Conservation (phyloP, 2,113 vertebrate species). For the Agelaius phoeniceus region DNA sequence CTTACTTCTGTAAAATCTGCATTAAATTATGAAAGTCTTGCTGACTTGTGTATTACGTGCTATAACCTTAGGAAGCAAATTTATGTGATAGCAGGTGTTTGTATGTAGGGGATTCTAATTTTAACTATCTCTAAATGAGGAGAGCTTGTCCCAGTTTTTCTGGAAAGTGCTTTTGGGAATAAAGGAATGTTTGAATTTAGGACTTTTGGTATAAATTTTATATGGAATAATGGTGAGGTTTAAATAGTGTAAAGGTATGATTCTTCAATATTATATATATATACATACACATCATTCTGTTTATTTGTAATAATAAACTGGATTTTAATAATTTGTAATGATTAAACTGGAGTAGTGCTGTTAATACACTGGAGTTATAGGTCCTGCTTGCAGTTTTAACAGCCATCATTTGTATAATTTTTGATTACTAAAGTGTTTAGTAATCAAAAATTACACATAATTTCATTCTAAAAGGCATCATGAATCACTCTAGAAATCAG, state of each 20-base stretch:
- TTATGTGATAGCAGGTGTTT: slow-evolving; percentile 35
- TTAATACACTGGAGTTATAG: not conserved
- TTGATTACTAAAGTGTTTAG: not conserved
- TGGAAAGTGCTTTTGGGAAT: slow-evolving; percentile 17
- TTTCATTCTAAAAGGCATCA: not conserved
- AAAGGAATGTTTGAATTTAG: slow-evolving; percentile 1
- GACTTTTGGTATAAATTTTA: not conserved
- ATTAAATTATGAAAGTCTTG: not conserved
- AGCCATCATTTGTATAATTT: not conserved
- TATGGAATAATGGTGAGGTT: not conserved
- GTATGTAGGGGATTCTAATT: slow-evolving; percentile 45
- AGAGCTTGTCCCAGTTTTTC: slow-evolving; percentile 43
- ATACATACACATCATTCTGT: not conserved
- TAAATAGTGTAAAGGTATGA: not conserved
- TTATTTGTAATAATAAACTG: not conserved
- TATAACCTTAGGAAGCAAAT: slow-evolving; percentile 36
- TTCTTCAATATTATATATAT: not conserved
- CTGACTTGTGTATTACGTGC: slow-evolving; percentile 1
- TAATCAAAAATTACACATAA: not conserved
- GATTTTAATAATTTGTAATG: not conserved
- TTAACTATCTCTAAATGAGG: slow-evolving; percentile 40
- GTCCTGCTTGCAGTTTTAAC: not conserved
- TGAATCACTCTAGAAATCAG: not conserved
- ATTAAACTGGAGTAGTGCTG: not conserved
- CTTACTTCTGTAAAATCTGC: not conserved